Evolutionary conservation across 2,888 invertebrate species (phyloP).

Genomic region (Salpingus planirostris): DNA sequence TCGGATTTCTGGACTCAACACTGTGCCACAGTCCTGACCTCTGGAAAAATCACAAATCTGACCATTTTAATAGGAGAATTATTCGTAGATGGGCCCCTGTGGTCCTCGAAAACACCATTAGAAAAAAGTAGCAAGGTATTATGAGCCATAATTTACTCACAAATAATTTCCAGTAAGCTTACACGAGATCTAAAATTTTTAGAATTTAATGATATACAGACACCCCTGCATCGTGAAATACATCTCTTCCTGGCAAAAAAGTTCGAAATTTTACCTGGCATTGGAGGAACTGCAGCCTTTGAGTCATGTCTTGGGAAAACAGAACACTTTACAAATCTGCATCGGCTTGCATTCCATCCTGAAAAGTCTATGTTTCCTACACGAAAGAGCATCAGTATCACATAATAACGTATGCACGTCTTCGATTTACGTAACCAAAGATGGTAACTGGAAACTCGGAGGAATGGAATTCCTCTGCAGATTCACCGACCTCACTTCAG

Average conservation of each 20-base stretch:
- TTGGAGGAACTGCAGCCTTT: constrained; percentile 78
- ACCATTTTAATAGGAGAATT: constrained; percentile 70
- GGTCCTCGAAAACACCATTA: constrained; percentile 58
- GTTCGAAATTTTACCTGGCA: constrained; percentile 65
- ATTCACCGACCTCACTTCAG: constrained; percentile 54
- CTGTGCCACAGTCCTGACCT: constrained; percentile 51
- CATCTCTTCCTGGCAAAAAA: constrained; percentile 70
- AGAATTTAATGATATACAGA: constrained; percentile 79
- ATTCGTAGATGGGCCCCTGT: constrained; percentile 54
- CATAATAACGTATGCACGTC: constrained; percentile 78
- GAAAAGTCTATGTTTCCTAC: constrained; percentile 73
- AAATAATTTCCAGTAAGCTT: too few relatives aligned
- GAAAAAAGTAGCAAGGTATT: constrained; percentile 72
- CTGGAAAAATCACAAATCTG: constrained; percentile 52
- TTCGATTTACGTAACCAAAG: constrained; percentile 72
- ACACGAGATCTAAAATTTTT: too few relatives aligned
- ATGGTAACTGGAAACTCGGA: constrained; percentile 82
- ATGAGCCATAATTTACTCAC: too few relatives aligned
- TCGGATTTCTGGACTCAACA: constrained; percentile 73
- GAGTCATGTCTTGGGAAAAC: constrained; percentile 52
- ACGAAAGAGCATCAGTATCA: constrained; percentile 69
- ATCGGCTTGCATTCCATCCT: constrained; percentile 75
- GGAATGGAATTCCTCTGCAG: constrained; percentile 74
- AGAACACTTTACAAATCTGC: constrained; percentile 73
- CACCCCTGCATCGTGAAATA: constrained; percentile 82